phyloP scores from a whole-genome alignment of 2,888 invertebrate species.

The Alentia gelatinosa region DNA sequence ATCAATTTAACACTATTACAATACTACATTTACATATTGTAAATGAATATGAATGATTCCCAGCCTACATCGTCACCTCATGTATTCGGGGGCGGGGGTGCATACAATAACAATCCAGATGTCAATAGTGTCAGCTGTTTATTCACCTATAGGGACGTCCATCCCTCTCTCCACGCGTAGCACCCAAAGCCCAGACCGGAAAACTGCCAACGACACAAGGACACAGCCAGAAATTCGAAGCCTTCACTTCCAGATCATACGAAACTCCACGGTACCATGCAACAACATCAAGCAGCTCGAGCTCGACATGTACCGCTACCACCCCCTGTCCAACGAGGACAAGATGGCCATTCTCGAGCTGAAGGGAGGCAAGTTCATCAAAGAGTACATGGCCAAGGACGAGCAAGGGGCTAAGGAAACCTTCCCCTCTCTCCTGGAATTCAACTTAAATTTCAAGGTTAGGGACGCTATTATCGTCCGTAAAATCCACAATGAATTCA shows the following conservation, averaged over 20 bases:
- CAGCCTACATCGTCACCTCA: too few relatives aligned
- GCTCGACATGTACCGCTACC: not conserved
- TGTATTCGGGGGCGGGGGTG: too few relatives aligned
- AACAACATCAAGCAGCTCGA: not conserved
- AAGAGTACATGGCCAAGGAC: slow-evolving; percentile 49
- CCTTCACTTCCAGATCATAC: not conserved
- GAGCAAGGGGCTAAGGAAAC: not conserved
- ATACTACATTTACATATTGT: too few relatives aligned
- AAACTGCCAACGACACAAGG: not conserved
- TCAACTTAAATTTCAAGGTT: not conserved
- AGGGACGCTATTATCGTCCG: not conserved
- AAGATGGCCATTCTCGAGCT: slow-evolving; percentile 12
- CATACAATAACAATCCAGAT: too few relatives aligned
- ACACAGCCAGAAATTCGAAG: not conserved
- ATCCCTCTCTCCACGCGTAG: not conserved
- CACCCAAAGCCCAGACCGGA: not conserved
- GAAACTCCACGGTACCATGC: not conserved
- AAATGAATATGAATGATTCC: too few relatives aligned
- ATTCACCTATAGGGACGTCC: not conserved
- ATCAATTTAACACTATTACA: too few relatives aligned
- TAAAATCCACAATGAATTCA: too few relatives aligned
- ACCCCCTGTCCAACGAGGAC: slow-evolving; percentile 34
- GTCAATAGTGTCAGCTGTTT: not conserved
- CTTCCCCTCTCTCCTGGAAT: not conserved
- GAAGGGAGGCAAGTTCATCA: not conserved